These are phyloP conservation scores for Lasius platythorax DNA, from an alignment of 2,888 invertebrate species.

Conservation along the genomic window DNA sequence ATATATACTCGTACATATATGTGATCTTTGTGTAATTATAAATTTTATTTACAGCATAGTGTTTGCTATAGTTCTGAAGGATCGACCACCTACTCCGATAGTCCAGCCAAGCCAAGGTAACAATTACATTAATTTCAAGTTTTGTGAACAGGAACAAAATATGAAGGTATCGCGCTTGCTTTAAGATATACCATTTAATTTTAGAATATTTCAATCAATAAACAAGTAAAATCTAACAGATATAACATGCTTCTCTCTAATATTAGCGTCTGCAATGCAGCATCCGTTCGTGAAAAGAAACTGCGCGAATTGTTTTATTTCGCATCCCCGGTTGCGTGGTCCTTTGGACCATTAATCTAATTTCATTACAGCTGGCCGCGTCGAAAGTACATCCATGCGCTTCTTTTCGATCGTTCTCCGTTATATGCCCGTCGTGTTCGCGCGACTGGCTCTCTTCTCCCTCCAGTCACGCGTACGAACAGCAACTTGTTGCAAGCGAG, in stretches of 20 bases:
- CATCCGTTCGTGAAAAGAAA: not conserved
- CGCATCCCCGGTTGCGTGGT: not conserved
- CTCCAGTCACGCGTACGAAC: slow-evolving; percentile 57
- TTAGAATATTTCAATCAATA: slow-evolving; percentile 18
- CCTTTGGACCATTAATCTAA: slow-evolving; percentile 44
- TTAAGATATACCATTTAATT: slow-evolving; percentile 21
- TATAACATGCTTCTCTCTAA: not conserved
- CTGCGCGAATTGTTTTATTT: slow-evolving; percentile 22
- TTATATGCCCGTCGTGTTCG: slow-evolving; percentile 60
- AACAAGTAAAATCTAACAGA: slow-evolving; percentile 4
- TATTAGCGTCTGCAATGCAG: not conserved
- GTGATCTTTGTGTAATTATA: not conserved
- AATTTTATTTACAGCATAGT: slow-evolving; percentile 53
- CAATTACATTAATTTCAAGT: not conserved
- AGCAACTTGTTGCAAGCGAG: slow-evolving; percentile 78
- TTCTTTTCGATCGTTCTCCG: slow-evolving; percentile 55
- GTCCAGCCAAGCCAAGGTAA: slow-evolving; percentile 67
- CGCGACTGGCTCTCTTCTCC: slow-evolving; percentile 42
- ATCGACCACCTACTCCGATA: slow-evolving; percentile 72
- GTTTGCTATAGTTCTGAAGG: slow-evolving; percentile 73
- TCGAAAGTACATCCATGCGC: slow-evolving; percentile 38
- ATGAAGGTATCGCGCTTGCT: not conserved
- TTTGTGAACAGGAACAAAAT: not conserved
- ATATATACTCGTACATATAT: too few species aligned
- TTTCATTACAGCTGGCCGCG: slow-evolving; percentile 64